Base-by-base conservation (phyloP, 2,888 invertebrate species). In the Chironomus riparius region DNA sequence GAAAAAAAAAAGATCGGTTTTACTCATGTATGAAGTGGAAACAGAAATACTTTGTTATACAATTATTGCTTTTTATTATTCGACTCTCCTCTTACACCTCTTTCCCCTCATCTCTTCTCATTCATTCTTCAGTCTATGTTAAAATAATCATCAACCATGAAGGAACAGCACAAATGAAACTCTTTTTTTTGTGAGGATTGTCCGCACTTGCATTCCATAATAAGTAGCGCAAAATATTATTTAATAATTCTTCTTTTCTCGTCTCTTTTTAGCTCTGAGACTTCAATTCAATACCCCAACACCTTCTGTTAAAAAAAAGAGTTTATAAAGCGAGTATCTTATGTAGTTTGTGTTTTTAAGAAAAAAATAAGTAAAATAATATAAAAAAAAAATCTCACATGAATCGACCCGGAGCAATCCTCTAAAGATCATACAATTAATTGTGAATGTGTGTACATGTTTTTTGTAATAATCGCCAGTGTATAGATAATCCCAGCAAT, bases 401-500 rank as follows among this genome's bases (percentile, higher is more conserved):
- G 56, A 56, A 18, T 56, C 56, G 56, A 56, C 56, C 18, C 56
- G 15, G 38, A 38, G n/a, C 56, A 56, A 56, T 56, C 56, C 56
- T 56, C 56, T 15, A 15, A 56, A 56, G 56, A 56, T 15, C 15
- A 18, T 56, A 15, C 15, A 15, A 56, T 18, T 18, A 56, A 15
- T 56, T 56, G 56, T 56, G 56, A 56, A 56, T 56, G 56, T 56
- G 56, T 56, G 56, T 56, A 56, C 18, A 56, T 38, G 38, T 15
- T 15, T 15, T 15, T 15, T 56, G 21, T 65, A 65, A 24, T 65
- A 65, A 65, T 65, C 24, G 65, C 65, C 22, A 22, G 65, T 65
- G 65, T 65, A 24, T 65, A 65, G 22, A 65, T 65, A 65, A 65
- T 65, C 65, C 65, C 65, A 65, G 65, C 56, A 56, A 56, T 56